Evolutionary conservation across 1,140 invertebrate species (phyloP).

Genomic region (Dysdera silvatica): DNA sequence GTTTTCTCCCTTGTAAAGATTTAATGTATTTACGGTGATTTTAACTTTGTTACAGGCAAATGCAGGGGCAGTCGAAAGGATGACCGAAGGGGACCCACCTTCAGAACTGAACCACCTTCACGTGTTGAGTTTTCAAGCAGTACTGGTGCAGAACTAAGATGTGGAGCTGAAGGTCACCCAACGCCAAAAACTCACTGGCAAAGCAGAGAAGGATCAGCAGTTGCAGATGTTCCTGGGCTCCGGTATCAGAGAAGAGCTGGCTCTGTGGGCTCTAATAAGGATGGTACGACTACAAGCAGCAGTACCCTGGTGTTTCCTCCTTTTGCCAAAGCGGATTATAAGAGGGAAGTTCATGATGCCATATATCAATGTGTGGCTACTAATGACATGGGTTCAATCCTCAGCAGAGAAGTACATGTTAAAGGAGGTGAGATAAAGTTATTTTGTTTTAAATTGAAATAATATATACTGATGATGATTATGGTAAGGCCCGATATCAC

Average conservation of each 20-base stretch:
- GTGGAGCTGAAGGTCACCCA: slow-evolving; percentile 79
- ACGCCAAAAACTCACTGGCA: slow-evolving; percentile 78
- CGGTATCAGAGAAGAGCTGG: slow-evolving; percentile 54
- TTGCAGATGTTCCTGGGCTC: slow-evolving; percentile 58
- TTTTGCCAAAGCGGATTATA: slow-evolving; percentile 82
- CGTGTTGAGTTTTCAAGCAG: slow-evolving; percentile 88
- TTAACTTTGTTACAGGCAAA: no score
- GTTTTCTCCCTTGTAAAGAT: no score
- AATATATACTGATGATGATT: no score
- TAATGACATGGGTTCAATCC: slow-evolving; percentile 78
- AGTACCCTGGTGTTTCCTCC: slow-evolving; percentile 80
- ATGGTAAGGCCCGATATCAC: no score
- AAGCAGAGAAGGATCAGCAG: slow-evolving; percentile 52
- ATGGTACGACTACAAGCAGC: slow-evolving; percentile 45
- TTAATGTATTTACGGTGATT: no score
- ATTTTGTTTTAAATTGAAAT: no score
- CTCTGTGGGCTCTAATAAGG: slow-evolving; percentile 39
- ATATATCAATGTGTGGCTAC: slow-evolving; percentile 83
- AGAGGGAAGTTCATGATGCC: slow-evolving; percentile 85
- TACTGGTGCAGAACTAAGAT: slow-evolving; percentile 83
- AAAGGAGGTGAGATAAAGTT: slow-evolving; percentile 88
- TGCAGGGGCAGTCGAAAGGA: no score
- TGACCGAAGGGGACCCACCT: slow-evolving; percentile 62
- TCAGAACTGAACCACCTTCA: slow-evolving; percentile 81
- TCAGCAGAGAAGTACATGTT: slow-evolving; percentile 84